Base-by-base conservation (phyloP, 2,113 vertebrate species). In the Entelurus aequoreus region DNA sequence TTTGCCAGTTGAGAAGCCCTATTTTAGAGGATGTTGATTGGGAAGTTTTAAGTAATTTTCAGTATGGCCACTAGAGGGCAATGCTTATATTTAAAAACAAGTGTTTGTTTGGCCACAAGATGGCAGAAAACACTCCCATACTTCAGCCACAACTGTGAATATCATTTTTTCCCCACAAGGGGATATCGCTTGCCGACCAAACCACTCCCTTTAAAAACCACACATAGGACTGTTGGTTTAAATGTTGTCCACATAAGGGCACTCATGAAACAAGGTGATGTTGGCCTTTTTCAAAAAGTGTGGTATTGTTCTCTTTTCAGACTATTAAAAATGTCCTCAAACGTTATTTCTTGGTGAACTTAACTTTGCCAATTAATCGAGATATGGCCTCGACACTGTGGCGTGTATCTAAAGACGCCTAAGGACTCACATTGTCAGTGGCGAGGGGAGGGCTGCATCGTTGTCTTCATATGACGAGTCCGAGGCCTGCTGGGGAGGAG, bases 401-500 rank as follows among this genome's bases (percentile, higher is more conserved):
- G n/a, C 36, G 9, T 16, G 37, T 15, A n/a, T 40, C 15, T 11
- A 56, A 56, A 16, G 10, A 57, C 1, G n/a, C 35, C 2, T 8
- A 60, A 40, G 1, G 16, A 87, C 90, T 91, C 57, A 92, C 90
- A 85, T 63, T 74, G 42, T 76, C 19, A 84, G 6, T 52, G 89
- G 84, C 50, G 86, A 88, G 5, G 83, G 79, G 62, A 86, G 72
- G 65, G 76, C 65, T 2, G 76, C 77, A 6, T 86, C 78, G 54
- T 68, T 82, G 62, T 86, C 86, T 66, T 88, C 87, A 73, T 78
- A 87, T 38, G 87, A 92, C 84, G 84, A 66, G 44, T 88, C 85
- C 78, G 84, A 85, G 74, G 77, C 87, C 90, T 92, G 12, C 5
- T 80, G 1, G 40, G 16, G 52, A 55, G 14, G 36, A 59, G 48